Evolutionary conservation across 2,797 vertebrate species (phyloP).

Genomic region (Emydoidea blandingii): DNA sequence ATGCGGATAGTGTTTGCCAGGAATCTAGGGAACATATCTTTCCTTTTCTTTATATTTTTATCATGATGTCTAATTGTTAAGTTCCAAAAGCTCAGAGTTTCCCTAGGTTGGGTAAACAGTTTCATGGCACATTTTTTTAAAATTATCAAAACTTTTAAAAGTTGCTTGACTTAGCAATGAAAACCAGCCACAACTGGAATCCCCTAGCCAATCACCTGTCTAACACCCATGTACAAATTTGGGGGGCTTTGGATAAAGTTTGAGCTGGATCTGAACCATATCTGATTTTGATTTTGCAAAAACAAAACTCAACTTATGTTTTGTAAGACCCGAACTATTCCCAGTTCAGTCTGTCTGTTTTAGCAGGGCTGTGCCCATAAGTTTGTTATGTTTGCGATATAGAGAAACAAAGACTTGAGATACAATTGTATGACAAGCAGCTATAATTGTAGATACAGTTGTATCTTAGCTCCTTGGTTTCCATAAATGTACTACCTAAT

Average conservation of each 20-base stretch:
- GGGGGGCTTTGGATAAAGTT: not conserved
- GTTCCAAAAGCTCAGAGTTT: conserved; percentile 60
- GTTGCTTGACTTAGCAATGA: not conserved
- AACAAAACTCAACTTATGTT: conserved; percentile 25
- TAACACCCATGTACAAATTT: not conserved
- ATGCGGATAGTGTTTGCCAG: conserved; percentile 69
- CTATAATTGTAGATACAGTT: not conserved
- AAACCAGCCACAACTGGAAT: conserved; percentile 55
- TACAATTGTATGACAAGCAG: not conserved
- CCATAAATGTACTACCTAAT: not conserved
- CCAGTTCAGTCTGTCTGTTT: not conserved
- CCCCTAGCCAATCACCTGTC: not conserved
- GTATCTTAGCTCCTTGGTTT: not conserved
- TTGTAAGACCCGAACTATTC: conserved; percentile 4
- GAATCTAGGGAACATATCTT: conserved; percentile 62
- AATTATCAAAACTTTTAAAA: conserved; percentile 43
- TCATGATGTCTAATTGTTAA: conserved; percentile 47
- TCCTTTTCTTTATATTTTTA: conserved; percentile 1
- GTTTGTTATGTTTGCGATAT: not conserved
- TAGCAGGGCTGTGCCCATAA: not conserved
- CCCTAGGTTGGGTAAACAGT: conserved; percentile 28
- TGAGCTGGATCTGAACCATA: conserved; percentile 59
- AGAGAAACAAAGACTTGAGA: conserved; percentile 27
- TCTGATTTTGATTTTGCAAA: not conserved
- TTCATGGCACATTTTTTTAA: conserved; percentile 11